These are phyloP conservation scores for Bufotes viridis DNA, from an alignment of 2,797 vertebrate genomes.

Conservation along the genomic window DNA sequence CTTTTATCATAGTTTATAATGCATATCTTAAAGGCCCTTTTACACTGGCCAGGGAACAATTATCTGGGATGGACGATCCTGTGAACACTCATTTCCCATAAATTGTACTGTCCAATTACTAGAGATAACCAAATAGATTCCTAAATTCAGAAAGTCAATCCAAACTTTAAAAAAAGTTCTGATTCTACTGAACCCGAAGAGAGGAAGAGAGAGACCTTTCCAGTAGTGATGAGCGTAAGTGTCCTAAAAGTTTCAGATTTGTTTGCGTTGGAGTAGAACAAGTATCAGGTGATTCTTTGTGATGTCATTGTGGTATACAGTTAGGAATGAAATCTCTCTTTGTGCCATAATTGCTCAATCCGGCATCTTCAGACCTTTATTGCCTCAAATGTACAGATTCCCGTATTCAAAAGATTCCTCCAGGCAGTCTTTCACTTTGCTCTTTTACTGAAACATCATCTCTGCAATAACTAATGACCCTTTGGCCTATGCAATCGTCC, in stretches of 20 bases:
- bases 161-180: background rate
- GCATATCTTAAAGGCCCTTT: too few species aligned
- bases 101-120: too few species aligned
- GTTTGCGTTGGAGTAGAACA: slow-evolving; percentile 6
- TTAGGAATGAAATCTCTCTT: slow-evolving; percentile 5
- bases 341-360: slow-evolving; percentile 31
- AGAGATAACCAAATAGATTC: too few species aligned
- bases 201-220: too few species aligned
- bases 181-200: background rate
- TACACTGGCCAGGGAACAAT: too few species aligned
- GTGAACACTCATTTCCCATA: too few species aligned
- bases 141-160: too few species aligned
- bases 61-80: too few species aligned
- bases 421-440: slow-evolving; percentile 28
- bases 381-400: slow-evolving; percentile 22
- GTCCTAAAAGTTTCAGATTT: background rate
- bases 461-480: slow-evolving; percentile 22
- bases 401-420: slow-evolving; percentile 3
- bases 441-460: slow-evolving; percentile 28
- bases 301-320: background rate
- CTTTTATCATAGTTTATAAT: too few species aligned
- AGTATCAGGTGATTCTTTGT: slow-evolving; percentile 13
- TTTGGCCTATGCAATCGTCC: background rate
- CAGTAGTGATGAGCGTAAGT: too few species aligned
- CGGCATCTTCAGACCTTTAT: slow-evolving; percentile 15